phyloP scores from a whole-genome alignment of 1,140 invertebrate species.

The Papilio polyxenes region DNA sequence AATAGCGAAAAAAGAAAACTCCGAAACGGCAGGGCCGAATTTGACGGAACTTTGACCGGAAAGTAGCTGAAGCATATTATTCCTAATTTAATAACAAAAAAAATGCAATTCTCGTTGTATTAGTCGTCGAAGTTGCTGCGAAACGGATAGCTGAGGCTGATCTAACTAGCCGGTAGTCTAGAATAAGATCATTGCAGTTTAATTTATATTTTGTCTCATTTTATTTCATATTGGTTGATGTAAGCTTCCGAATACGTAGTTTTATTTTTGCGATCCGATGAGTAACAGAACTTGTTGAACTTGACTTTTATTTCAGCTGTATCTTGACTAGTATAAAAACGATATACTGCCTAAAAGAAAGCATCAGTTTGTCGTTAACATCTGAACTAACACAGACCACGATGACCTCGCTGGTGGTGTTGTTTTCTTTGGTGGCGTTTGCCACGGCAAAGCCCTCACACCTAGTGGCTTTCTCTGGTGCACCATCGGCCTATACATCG shows the following conservation, averaged over 20 bases:
- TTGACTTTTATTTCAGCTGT: constrained; percentile 70
- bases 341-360: constrained; percentile 59
- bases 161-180: background rate
- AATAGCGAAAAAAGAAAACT: too few relatives aligned
- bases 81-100: too few relatives aligned
- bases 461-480: constrained; percentile 46
- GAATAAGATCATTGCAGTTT: background rate
- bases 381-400: constrained; percentile 79
- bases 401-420: constrained; percentile 81
- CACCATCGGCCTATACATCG: constrained; percentile 10
- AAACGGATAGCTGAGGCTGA: too few relatives aligned
- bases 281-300: constrained; percentile 58
- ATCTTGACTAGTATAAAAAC: constrained; percentile 68
- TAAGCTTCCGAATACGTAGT: constrained; percentile 21
- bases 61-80: too few relatives aligned
- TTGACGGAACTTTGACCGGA: too few relatives aligned
- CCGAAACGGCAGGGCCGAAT: too few relatives aligned
- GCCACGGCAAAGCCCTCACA: constrained; percentile 72
- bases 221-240: background rate
- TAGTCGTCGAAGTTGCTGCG: background rate
- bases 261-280: constrained; percentile 43
- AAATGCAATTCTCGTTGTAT: background rate
- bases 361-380: constrained; percentile 69
- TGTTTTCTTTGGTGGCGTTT: constrained; percentile 80
- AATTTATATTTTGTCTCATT: background rate